Evolutionary conservation across 2,888 invertebrate genomes (phyloP).

Genomic region (Antitype chi): DNA sequence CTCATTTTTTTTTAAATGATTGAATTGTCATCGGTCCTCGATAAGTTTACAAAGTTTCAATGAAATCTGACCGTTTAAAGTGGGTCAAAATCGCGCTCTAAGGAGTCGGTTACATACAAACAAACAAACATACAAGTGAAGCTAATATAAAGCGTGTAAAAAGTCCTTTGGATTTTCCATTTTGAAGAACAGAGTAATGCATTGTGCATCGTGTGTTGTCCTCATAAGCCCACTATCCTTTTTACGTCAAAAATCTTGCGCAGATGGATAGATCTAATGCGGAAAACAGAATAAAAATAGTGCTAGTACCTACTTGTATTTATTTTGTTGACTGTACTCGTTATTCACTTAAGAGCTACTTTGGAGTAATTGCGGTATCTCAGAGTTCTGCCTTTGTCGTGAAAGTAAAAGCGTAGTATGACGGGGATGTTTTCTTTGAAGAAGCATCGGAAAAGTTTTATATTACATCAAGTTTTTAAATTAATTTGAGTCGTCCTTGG

Average conservation of each 20-base stretch:
- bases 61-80: no score
- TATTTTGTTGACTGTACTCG: conserved; percentile 17
- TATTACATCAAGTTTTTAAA: conserved; percentile 16
- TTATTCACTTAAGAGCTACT: conserved; percentile 29
- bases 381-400: conserved; percentile 1
- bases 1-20: no score
- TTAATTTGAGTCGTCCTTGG: conserved; percentile 5
- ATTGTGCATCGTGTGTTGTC: not conserved
- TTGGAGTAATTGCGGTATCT: conserved; percentile 28
- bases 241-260: not conserved
- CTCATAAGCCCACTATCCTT: no score
- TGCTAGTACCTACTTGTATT: not conserved
- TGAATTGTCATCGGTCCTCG: no score
- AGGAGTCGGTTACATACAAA: no score
- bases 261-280: not conserved
- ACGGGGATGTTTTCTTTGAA: conserved; percentile 9
- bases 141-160: no score
- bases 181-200: not conserved
- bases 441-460: conserved; percentile 15
- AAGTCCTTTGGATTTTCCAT: not conserved
- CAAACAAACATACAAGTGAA: no score
- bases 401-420: conserved; percentile 15
- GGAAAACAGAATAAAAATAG: not conserved
- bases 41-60: no score
- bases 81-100: no score